phyloP scores from a whole-genome alignment of 1,140 invertebrate genomes.

The Zaprionus nigranus region DNA sequence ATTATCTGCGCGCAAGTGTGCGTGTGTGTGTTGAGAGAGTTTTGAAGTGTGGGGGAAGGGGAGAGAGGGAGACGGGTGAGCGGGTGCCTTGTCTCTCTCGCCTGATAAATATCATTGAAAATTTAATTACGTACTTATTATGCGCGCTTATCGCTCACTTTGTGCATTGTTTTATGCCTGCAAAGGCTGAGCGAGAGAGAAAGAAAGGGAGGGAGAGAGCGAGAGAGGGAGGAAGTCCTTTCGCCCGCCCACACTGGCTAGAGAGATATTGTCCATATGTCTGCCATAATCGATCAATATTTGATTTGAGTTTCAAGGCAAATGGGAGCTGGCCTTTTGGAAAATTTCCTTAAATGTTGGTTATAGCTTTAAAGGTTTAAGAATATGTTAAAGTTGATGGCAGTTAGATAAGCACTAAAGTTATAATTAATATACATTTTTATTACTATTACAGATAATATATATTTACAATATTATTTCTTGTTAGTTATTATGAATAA shows the following conservation, averaged over 20 bases:
- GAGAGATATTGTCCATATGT: not conserved
- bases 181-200: not conserved
- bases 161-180: constrained; percentile 37
- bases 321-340: not conserved
- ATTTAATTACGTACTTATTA: constrained; percentile 76
- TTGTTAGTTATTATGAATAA: not conserved
- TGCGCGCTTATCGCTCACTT: constrained; percentile 58
- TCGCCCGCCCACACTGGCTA: not conserved
- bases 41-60: not conserved
- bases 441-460: too few relatives aligned
- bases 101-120: constrained; percentile 59
- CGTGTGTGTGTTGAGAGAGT: constrained; percentile 21
- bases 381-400: too few relatives aligned
- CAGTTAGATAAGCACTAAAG: too few relatives aligned
- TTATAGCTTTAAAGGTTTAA: not conserved
- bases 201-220: not conserved
- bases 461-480: not conserved
- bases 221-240: not conserved
- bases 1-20: constrained; percentile 17
- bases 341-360: not conserved
- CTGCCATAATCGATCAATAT: constrained; percentile 4
- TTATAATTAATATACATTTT: too few relatives aligned
- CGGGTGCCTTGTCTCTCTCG: constrained; percentile 20
- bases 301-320: constrained; percentile 8
- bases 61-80: not conserved